Conservation (phyloP, 1,140 invertebrate species). For the Camponotus vicinus region DNA sequence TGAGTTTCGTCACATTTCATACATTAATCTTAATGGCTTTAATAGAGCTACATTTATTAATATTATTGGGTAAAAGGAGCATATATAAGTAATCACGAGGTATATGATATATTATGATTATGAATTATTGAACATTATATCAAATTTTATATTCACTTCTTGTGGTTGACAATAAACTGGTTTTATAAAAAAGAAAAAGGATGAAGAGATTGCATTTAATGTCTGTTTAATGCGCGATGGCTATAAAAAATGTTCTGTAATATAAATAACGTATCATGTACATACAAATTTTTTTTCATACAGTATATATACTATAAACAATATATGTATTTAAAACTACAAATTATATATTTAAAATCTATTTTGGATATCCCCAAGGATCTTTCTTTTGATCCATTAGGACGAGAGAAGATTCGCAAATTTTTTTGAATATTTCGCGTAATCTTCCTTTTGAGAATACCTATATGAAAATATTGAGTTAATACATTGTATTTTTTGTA, state of each 20-base stretch:
- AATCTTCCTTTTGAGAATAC: constrained; percentile 92
- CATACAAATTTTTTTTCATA: background rate
- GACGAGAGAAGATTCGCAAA: constrained; percentile 92
- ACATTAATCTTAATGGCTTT: constrained; percentile 70
- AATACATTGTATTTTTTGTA: constrained; percentile 15
- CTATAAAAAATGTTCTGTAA: background rate
- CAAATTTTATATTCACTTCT: constrained; percentile 84
- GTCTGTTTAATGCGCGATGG: constrained; percentile 6
- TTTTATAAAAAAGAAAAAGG: constrained; percentile 80
- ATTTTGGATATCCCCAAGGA: constrained; percentile 89
- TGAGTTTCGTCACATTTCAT: constrained; percentile 64
- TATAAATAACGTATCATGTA: constrained; percentile 26
- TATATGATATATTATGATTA: constrained; percentile 80
- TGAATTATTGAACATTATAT: constrained; percentile 83
- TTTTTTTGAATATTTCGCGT: constrained; percentile 91
- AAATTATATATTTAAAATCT: constrained; percentile 44
- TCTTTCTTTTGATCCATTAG: constrained; percentile 91
- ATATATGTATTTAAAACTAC: too few relatives aligned
- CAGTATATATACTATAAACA: background rate
- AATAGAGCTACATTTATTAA: constrained; percentile 72
- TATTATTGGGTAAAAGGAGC: constrained; percentile 70
- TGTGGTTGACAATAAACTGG: constrained; percentile 83
- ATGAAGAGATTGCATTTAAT: constrained; percentile 12
- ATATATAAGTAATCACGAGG: constrained; percentile 71
- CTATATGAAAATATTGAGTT: constrained; percentile 80